These are phyloP conservation scores for Parus major DNA, from an alignment of 2,113 vertebrate genomes.

Conservation along the genomic window DNA sequence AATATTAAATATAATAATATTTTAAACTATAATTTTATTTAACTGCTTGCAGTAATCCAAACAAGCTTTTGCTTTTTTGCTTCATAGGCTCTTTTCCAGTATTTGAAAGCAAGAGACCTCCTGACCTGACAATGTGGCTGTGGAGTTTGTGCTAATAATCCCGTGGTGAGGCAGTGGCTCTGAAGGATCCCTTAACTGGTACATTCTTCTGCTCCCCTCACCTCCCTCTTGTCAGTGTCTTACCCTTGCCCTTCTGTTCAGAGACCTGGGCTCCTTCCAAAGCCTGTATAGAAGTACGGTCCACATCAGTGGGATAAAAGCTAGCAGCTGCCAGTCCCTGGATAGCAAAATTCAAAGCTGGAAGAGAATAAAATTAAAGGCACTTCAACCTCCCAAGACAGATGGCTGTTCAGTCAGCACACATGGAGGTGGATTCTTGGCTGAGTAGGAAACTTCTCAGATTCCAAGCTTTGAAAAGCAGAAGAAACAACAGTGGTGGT, in stretches of 20 bases:
- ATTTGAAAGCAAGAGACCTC: not conserved
- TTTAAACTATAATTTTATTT: not conserved
- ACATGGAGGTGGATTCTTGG: not conserved
- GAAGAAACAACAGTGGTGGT: not conserved
- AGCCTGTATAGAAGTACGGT: not conserved
- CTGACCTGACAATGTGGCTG: not conserved
- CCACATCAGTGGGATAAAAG: not conserved
- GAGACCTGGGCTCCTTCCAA: not conserved
- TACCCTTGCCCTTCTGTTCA: not conserved
- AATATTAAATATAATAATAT: not conserved
- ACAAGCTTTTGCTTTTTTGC: not conserved
- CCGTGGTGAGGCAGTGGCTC: not conserved
- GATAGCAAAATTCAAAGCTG: not conserved
- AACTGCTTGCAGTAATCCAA: not conserved
- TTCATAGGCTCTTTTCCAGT: not conserved
- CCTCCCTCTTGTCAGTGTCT: not conserved
- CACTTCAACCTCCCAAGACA: not conserved
- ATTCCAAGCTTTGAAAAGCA: not conserved
- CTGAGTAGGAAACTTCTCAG: not conserved
- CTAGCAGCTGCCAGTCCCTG: not conserved
- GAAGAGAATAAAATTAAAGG: not conserved
- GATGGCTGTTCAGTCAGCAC: not conserved
- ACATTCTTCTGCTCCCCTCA: not conserved
- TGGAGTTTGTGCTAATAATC: not conserved
- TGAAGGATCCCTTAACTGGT: not conserved